phyloP scores from a whole-genome alignment of 2,888 invertebrate genomes.

The Agrochola lychnidis region DNA sequence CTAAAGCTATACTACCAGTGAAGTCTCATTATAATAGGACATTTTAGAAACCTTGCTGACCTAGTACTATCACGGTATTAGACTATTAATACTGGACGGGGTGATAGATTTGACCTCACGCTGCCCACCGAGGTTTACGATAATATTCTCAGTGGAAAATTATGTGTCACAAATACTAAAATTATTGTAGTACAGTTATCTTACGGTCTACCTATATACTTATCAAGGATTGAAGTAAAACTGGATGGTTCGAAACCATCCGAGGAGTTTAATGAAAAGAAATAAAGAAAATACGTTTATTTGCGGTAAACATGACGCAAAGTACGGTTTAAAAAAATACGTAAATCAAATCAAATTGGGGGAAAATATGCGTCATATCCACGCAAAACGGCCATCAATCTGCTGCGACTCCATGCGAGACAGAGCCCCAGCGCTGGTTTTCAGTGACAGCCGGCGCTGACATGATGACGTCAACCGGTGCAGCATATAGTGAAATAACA shows the following conservation, averaged over 20 bases:
- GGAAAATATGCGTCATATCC: too few species aligned
- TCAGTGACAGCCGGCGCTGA: too few species aligned
- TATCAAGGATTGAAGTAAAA: background rate
- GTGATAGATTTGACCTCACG: slow-evolving; percentile 20
- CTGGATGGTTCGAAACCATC: background rate
- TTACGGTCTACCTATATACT: too few species aligned
- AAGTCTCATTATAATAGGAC: background rate
- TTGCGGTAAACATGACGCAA: too few species aligned
- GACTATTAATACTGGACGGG: background rate
- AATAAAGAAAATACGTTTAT: too few species aligned
- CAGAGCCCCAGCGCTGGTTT: too few species aligned
- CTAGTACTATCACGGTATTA: background rate
- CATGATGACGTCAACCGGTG: too few species aligned
- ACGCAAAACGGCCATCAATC: too few species aligned
- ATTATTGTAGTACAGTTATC: background rate
- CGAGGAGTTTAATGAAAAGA: background rate
- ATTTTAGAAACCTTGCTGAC: background rate
- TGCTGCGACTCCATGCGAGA: too few species aligned
- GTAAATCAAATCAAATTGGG: too few species aligned
- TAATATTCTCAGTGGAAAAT: slow-evolving; percentile 17
- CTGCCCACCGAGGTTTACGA: slow-evolving; percentile 12
- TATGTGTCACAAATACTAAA: background rate
- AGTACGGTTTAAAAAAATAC: too few species aligned
- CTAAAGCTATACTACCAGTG: background rate
- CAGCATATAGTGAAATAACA: too few species aligned